A percentile compares a stretch with the other conserved stretches of the same genome.
Conservation (phyloP, 2,888 invertebrate species). For the Cheilosia vernalis region DNA sequence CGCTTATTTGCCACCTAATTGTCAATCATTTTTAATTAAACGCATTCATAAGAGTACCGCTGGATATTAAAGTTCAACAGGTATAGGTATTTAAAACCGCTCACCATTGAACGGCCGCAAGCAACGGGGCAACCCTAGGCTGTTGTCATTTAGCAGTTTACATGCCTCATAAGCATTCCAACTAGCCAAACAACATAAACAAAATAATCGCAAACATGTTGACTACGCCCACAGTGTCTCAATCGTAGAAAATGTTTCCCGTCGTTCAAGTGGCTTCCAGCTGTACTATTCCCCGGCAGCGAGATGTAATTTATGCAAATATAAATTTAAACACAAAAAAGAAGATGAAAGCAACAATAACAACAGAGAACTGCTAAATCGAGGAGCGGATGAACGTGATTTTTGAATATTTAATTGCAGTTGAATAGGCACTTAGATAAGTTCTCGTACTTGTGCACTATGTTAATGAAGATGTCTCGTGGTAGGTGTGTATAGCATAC, state of each 20-base stretch:
- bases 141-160: conserved; percentile 23
- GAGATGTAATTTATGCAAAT: conserved; percentile 39
- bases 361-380: conserved; percentile 34
- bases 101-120: not conserved
- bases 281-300: conserved; percentile 1
- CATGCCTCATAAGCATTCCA: conserved; percentile 44
- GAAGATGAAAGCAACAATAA: conserved; percentile 24
- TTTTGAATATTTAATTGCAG: conserved; percentile 55
- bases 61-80: conserved; percentile 21
- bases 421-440: conserved; percentile 22
- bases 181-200: conserved; percentile 22
- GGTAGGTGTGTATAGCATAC: not conserved
- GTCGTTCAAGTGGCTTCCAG: conserved; percentile 13
- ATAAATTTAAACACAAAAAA: conserved; percentile 9
- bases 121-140: conserved; percentile 2
- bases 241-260: conserved; percentile 8
- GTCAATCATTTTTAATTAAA: conserved; percentile 33
- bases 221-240: conserved; percentile 33
- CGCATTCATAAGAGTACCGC: conserved; percentile 11
- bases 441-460: conserved; percentile 39
- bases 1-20: conserved; percentile 27
- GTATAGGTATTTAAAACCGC: conserved; percentile 8
- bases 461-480: conserved; percentile 31
- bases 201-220: conserved; percentile 42
- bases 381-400: conserved; percentile 50